A percentile compares a stretch with the other conserved stretches of the same genome.
phyloP scores from a whole-genome alignment of 92 coral and sea anemone species.

The Porites divaricata region DNA sequence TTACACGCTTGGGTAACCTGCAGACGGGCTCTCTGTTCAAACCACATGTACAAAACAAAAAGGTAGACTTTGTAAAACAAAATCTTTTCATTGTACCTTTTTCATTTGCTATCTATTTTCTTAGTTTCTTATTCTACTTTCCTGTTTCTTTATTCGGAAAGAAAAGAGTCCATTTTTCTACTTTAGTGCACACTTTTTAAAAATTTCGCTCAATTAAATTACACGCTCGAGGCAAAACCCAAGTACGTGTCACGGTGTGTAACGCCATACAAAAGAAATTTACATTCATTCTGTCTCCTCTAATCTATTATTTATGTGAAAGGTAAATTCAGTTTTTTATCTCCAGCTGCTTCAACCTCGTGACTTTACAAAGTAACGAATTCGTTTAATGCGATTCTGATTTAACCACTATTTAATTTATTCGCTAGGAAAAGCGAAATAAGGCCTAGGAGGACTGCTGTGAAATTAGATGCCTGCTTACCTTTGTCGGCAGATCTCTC shows the following conservation, averaged over 20 bases:
- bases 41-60: too few species aligned
- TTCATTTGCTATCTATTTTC: too few species aligned
- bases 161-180: too few species aligned
- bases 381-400: not conserved
- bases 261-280: conserved; percentile 11
- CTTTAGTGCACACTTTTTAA: too few species aligned
- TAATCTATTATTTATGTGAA: conserved; percentile 13
- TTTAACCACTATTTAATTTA: not conserved
- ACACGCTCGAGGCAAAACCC: too few species aligned
- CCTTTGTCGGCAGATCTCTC: conserved; percentile 91
- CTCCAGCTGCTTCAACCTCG: conserved; percentile 14
- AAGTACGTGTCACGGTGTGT: conserved; percentile 1
- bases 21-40: too few species aligned
- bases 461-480: conserved; percentile 15
- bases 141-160: not conserved
- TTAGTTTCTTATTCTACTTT: not conserved
- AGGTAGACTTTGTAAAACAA: too few species aligned
- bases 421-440: too few species aligned
- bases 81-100: too few species aligned
- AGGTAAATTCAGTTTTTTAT: not conserved
- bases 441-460: too few species aligned
- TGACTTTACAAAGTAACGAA: not conserved
- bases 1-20: too few species aligned
- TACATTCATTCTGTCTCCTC: not conserved
- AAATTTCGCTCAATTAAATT: too few species aligned